A percentile compares a stretch with the other conserved stretches of the same genome.
Evolutionary conservation across 2,113 vertebrate genomes (phyloP).

Genomic region (Elephas maximus): DNA sequence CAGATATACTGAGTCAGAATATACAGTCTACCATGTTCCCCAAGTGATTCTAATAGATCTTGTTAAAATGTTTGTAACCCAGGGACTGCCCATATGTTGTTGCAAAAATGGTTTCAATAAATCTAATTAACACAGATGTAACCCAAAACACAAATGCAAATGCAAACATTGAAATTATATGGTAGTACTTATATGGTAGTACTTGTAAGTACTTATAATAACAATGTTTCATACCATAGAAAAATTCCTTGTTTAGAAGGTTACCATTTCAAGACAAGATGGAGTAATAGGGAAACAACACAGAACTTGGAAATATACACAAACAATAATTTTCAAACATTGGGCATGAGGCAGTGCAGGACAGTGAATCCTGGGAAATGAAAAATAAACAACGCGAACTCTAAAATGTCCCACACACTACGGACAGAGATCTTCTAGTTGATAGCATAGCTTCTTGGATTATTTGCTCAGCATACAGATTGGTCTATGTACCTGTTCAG

Average conservation of each 20-base stretch:
- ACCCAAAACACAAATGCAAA: background rate
- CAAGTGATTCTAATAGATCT: too few relatives aligned
- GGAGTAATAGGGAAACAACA: background rate
- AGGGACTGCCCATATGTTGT: background rate
- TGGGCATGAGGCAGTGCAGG: background rate
- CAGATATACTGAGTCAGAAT: too few relatives aligned
- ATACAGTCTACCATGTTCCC: too few relatives aligned
- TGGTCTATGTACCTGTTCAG: too few relatives aligned
- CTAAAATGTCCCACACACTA: background rate
- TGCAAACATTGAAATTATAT: background rate
- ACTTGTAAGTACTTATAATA: background rate
- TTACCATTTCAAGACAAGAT: background rate
- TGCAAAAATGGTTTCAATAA: background rate
- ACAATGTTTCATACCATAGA: background rate
- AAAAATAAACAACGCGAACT: background rate
- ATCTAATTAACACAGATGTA: background rate
- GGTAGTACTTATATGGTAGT: background rate
- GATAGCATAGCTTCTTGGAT: background rate
- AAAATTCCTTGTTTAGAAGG: background rate
- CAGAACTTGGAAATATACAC: background rate
- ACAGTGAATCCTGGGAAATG: too few relatives aligned
- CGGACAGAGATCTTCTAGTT: background rate
- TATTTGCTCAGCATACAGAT: too few relatives aligned
- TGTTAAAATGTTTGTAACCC: too few relatives aligned
- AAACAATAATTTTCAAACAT: background rate